These are phyloP conservation scores for Drosophila orosa DNA, from an alignment of 1,140 invertebrate species.

Conservation along the genomic window DNA sequence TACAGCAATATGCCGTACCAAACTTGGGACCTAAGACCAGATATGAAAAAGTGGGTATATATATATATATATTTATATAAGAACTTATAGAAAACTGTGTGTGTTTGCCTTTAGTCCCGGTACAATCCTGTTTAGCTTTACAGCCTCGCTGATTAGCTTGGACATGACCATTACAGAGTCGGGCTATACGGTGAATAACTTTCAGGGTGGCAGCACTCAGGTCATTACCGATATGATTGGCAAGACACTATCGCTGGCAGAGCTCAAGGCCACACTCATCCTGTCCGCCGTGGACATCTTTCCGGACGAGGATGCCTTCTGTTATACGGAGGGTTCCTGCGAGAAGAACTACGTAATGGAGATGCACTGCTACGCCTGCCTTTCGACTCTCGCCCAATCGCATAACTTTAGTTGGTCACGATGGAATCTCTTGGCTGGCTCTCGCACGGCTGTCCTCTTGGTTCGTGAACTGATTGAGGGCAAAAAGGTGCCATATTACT, in stretches of 20 bases:
- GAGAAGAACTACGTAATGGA: conserved; percentile 91
- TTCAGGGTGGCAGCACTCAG: conserved; percentile 79
- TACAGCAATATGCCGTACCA: conserved; percentile 93
- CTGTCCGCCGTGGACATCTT: conserved; percentile 93
- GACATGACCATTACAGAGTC: conserved; percentile 88
- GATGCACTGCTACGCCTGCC: conserved; percentile 92
- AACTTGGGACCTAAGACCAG: conserved; percentile 92
- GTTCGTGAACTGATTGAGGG: conserved; percentile 88
- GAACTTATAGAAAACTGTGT: not conserved
- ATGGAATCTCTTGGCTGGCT: conserved; percentile 90
- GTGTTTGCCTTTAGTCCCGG: conserved; percentile 40
- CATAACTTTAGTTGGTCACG: conserved; percentile 95
- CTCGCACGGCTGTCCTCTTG: conserved; percentile 89
- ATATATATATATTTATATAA: not conserved
- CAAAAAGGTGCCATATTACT: conserved; percentile 86
- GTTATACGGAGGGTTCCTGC: conserved; percentile 89
- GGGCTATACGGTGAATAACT: conserved; percentile 77
- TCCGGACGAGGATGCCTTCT: conserved; percentile 92
- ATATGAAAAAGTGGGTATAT: conserved; percentile 84
- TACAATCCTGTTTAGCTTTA: conserved; percentile 87
- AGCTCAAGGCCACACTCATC: conserved; percentile 74
- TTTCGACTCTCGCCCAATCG: conserved; percentile 90
- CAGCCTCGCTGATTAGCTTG: conserved; percentile 88
- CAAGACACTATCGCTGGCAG: conserved; percentile 68
- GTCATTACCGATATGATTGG: conserved; percentile 77